Conservation (phyloP, 2,888 invertebrate species). For the Malthinus seriepunctatus region DNA sequence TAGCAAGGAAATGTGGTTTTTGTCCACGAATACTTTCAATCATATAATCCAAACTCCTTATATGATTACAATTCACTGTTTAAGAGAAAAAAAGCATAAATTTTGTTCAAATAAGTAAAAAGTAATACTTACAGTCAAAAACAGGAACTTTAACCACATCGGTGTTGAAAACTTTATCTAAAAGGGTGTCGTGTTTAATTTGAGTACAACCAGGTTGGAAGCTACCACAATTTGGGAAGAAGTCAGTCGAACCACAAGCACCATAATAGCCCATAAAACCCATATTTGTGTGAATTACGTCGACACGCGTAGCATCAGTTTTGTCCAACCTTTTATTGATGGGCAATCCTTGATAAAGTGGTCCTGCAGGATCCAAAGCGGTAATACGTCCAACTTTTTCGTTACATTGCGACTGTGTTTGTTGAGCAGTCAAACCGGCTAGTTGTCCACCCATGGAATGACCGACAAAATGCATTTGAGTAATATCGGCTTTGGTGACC, state of each 20-base stretch:
- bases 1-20: neutral
- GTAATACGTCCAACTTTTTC: slow-evolving; percentile 1
- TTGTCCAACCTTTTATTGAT: neutral
- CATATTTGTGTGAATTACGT: slow-evolving; percentile 9
- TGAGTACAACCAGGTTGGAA: slow-evolving; percentile 2
- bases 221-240: slow-evolving; percentile 12
- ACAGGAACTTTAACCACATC: neutral
- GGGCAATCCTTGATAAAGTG: neutral
- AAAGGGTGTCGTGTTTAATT: neutral
- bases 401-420: neutral
- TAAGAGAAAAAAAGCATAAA: neutral
- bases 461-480: neutral
- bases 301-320: slow-evolving; percentile 2
- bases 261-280: slow-evolving; percentile 4
- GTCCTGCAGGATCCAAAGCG: slow-evolving; percentile 14
- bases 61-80: slow-evolving; percentile 4
- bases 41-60: neutral
- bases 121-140: neutral
- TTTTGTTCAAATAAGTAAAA: neutral
- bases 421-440: neutral
- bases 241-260: slow-evolving; percentile 4
- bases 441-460: slow-evolving; percentile 15
- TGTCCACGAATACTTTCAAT: slow-evolving; percentile 5
- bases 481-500: neutral
- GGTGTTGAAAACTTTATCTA: neutral